These are phyloP conservation scores for Parus major DNA, from an alignment of 2,113 vertebrate species.

Conservation along the genomic window DNA sequence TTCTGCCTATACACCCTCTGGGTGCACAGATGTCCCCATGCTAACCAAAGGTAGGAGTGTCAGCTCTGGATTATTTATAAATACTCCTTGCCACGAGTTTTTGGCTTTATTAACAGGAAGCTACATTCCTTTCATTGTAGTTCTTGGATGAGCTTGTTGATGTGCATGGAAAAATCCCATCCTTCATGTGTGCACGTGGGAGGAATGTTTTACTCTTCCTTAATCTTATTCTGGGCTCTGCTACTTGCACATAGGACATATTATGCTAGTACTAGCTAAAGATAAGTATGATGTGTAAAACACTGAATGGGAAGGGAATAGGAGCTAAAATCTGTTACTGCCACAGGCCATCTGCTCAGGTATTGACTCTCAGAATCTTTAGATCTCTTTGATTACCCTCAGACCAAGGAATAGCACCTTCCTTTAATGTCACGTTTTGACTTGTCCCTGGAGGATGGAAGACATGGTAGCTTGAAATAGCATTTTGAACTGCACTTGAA, in stretches of 20 bases:
- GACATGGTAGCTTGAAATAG: background rate
- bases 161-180: background rate
- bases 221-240: background rate
- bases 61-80: background rate
- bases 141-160: constrained; percentile 2
- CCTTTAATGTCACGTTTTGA: background rate
- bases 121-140: constrained; percentile 47
- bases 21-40: background rate
- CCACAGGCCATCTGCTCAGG: background rate
- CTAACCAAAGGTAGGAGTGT: background rate
- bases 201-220: background rate
- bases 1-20: fast-evolving
- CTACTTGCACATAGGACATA: background rate
- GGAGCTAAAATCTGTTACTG: background rate
- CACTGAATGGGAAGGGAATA: background rate
- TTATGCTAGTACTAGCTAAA: background rate
- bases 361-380: background rate
- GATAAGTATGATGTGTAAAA: background rate
- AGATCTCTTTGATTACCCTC: background rate
- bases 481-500: background rate
- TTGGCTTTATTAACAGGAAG: constrained; percentile 7
- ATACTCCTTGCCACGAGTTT: background rate
- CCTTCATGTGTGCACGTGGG: background rate
- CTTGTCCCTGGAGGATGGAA: background rate
- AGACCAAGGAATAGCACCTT: background rate